A percentile compares a stretch with the other conserved stretches of the same genome.
Conservation (phyloP, 1,140 invertebrate species). For the Whitmania pigra region DNA sequence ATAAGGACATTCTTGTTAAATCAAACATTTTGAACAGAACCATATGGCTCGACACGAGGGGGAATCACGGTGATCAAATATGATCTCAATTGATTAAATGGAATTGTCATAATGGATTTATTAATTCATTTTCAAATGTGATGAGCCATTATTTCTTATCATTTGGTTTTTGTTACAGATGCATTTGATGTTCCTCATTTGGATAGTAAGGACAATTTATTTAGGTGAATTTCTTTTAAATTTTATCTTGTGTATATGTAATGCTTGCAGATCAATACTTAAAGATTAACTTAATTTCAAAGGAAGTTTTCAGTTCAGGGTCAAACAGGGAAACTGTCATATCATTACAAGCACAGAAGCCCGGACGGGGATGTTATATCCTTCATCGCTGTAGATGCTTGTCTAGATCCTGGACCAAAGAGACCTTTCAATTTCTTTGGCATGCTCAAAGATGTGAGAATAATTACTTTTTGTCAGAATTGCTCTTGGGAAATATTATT, state of each 20-base stretch:
- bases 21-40: constrained; percentile 57
- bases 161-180: constrained; percentile 52
- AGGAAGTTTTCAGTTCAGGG: constrained; percentile 70
- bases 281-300: constrained; percentile 25
- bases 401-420: constrained; percentile 62
- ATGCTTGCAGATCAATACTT: neutral
- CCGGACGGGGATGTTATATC: constrained; percentile 51
- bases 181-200: constrained; percentile 69
- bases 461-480: constrained; percentile 13
- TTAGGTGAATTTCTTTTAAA: constrained; percentile 36
- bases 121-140: no score
- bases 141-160: neutral
- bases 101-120: no score
- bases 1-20: constrained; percentile 58
- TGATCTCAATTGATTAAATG: constrained; percentile 10
- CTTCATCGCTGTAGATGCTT: constrained; percentile 78
- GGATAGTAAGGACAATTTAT: constrained; percentile 61
- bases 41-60: constrained; percentile 76
- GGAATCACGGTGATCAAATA: constrained; percentile 69
- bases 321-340: constrained; percentile 55
- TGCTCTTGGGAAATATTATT: neutral
- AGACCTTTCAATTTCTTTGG: constrained; percentile 88
- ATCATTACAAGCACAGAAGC: constrained; percentile 53
- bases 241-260: neutral
- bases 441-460: constrained; percentile 47